Evolutionary conservation across 2,888 invertebrate genomes (phyloP).

Genomic region (Drosophila paracracens): DNA sequence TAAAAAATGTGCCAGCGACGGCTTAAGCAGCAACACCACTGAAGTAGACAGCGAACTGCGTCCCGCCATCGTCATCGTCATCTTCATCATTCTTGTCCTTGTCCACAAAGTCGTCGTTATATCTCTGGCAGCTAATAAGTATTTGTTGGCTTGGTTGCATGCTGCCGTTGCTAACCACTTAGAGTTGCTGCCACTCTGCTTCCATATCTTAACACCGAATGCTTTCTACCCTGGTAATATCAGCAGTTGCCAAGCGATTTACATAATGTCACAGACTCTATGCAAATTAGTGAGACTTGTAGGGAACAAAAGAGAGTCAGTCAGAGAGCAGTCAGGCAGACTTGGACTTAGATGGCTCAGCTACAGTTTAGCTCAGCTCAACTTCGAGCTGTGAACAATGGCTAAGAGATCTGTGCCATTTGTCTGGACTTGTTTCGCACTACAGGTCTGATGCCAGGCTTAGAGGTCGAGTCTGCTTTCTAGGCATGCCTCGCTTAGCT

Average conservation of each 20-base stretch:
- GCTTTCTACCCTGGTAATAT: not conserved
- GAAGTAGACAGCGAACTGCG: constrained; percentile 45
- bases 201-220: constrained; percentile 22
- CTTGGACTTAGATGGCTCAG: constrained; percentile 8
- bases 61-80: not conserved
- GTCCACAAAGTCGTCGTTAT: constrained; percentile 12
- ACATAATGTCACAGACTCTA: constrained; percentile 50
- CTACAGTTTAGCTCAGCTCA: constrained; percentile 32
- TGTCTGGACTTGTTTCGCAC: not conserved
- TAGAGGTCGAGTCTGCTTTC: not conserved
- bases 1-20: constrained; percentile 38
- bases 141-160: constrained; percentile 23
- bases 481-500: not conserved
- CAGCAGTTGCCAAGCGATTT: constrained; percentile 52
- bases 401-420: constrained; percentile 4
- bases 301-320: not conserved
- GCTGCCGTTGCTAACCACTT: constrained; percentile 69
- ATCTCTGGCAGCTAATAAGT: constrained; percentile 65
- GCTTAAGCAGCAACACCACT: constrained; percentile 24
- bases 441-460: not conserved
- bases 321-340: not conserved
- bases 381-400: constrained; percentile 30
- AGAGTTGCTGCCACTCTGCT: constrained; percentile 51
- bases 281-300: constrained; percentile 10
- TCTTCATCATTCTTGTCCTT: not conserved